phyloP scores from a whole-genome alignment of 2,888 invertebrate genomes.

The Drosophila flavopinicola region DNA sequence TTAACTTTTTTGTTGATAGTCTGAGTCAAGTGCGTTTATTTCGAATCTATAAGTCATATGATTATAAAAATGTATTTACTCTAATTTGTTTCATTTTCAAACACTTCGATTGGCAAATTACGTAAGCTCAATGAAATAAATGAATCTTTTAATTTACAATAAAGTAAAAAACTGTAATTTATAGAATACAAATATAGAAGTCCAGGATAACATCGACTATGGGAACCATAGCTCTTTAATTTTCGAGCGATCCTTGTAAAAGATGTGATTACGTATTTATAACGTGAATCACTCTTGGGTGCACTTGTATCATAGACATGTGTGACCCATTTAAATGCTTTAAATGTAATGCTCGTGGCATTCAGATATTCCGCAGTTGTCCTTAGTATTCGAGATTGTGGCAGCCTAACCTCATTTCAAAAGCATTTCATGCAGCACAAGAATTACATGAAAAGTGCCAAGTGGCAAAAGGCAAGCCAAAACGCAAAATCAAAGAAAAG shows the following conservation, averaged over 20 bases:
- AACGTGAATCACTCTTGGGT: conserved; percentile 3
- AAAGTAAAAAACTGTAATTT: too few relatives aligned
- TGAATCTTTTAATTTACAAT: too few relatives aligned
- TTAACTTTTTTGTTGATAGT: too few relatives aligned
- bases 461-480: conserved; percentile 40
- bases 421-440: conserved; percentile 50
- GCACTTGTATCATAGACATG: not conserved
- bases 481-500: conserved; percentile 71
- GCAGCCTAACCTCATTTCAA: conserved; percentile 67
- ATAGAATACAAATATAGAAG: too few relatives aligned
- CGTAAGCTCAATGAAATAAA: too few relatives aligned
- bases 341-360: conserved; percentile 28
- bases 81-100: too few relatives aligned
- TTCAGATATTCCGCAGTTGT: conserved; percentile 34
- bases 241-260: not conserved
- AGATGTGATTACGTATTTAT: not conserved
- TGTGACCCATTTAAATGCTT: conserved; percentile 21
- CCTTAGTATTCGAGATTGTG: conserved; percentile 45
- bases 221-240: too few relatives aligned
- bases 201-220: too few relatives aligned
- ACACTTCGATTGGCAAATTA: too few relatives aligned
- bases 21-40: too few relatives aligned
- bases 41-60: too few relatives aligned
- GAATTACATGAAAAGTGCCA: conserved; percentile 67
- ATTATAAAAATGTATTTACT: too few relatives aligned